phyloP scores from a whole-genome alignment of 2,113 vertebrate genomes.

The Clarias gariepinus region DNA sequence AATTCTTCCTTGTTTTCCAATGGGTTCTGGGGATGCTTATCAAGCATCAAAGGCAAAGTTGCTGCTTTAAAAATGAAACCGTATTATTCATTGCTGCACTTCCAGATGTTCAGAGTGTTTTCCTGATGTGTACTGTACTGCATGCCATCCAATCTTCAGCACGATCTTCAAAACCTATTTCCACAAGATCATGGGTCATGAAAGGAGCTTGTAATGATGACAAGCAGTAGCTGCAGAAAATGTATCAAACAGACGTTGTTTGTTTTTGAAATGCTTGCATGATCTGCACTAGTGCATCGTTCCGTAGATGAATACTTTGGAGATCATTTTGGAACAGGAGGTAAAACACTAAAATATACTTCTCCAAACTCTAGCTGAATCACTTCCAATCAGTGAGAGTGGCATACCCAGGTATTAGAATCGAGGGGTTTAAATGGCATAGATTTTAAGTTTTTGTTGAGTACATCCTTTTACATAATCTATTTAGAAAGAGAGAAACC shows the following conservation, averaged over 20 bases:
- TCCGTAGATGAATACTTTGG: neutral
- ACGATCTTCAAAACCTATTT: constrained; percentile 28
- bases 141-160: neutral
- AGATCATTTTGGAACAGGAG: neutral
- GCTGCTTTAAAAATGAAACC: constrained; percentile 6
- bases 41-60: neutral
- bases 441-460: neutral
- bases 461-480: neutral
- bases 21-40: constrained; percentile 22
- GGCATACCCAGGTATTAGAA: neutral
- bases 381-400: neutral
- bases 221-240: constrained; percentile 17
- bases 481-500: neutral
- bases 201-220: constrained; percentile 11
- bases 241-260: neutral
- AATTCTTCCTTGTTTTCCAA: constrained; percentile 28
- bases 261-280: neutral
- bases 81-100: neutral
- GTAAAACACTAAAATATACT: neutral
- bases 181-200: neutral
- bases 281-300: too few species aligned
- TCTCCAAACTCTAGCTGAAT: neutral
- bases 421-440: neutral
- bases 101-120: constrained; percentile 19
- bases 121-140: neutral